A percentile compares a stretch with the other conserved stretches of the same genome.
Conservation (phyloP, 2,888 invertebrate species). For the Pandemis corylana region DNA sequence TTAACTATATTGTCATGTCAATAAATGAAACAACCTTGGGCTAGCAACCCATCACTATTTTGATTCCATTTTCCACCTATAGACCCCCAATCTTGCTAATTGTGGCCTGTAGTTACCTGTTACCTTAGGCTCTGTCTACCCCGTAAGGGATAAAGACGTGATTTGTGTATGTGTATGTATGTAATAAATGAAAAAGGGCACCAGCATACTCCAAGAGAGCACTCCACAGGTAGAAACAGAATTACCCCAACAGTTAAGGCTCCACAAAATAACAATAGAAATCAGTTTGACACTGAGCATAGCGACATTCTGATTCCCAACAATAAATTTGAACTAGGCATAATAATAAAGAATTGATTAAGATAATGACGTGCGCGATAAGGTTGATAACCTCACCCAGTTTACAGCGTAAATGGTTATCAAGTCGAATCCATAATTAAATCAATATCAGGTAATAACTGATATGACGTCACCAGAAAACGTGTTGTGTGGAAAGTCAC, state of each 20-base stretch:
- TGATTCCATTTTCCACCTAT: too few relatives aligned
- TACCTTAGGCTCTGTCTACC: too few relatives aligned
- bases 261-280: background rate
- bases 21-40: too few relatives aligned
- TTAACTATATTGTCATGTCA: background rate
- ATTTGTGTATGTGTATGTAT: too few relatives aligned
- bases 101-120: too few relatives aligned
- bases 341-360: conserved; percentile 21
- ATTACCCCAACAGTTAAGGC: background rate
- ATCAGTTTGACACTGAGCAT: background rate
- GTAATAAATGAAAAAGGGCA: background rate
- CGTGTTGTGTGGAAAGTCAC: background rate
- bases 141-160: too few relatives aligned
- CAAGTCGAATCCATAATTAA: conserved; percentile 33
- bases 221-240: background rate
- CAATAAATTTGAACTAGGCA: background rate
- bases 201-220: too few relatives aligned
- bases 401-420: conserved; percentile 2
- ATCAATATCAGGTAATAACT: conserved; percentile 28
- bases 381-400: conserved; percentile 19
- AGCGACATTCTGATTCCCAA: conserved; percentile 5
- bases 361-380: conserved; percentile 17
- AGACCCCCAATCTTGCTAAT: too few relatives aligned
- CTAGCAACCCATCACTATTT: too few relatives aligned
- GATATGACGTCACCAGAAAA: conserved; percentile 22